Base-by-base conservation (phyloP, 2,888 invertebrate genomes). In the Xanthorhoe spadicearia region DNA sequence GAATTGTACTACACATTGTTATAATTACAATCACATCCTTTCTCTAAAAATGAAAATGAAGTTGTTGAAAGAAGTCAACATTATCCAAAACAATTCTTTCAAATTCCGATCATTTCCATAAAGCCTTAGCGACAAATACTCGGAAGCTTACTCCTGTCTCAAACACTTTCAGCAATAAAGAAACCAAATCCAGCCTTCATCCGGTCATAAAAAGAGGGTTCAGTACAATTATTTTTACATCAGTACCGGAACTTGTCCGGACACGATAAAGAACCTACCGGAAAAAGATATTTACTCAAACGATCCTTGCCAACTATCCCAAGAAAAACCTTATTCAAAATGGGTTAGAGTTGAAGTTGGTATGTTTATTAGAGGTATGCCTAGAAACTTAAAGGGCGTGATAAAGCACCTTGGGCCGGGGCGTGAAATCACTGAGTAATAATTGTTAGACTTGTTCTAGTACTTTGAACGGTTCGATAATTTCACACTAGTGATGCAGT, bases 401-500 rank as follows among this genome's bases (percentile, higher is more conserved):
- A 86, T 88, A 87, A 86, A 87, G 86, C 83, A 87, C 82, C 83
- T 83, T 79, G 77, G 81, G 79, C 79, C 73, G 80, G 83, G 82
- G 85, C 83, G 84, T 81, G 78, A 87, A 88, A 87, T 86, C 86
- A 83, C 83, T 74, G 81, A 80, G 82, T 86, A 86, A 88, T 88
- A 86, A 88, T 88, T 87, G 84, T 83, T 80, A 78, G 79, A 77
- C 81, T 83, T 84, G 84, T 86, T 85, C 80, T 81, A 80, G 81
- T 81, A 84, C 81, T 79, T 74, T 43, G 60, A 64, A 49, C 18
- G 49, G 61, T 61, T 67, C 57, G 69, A 68, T 58, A 69, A 64
- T 53, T 51, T 61, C 19, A 28, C 50, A 28, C 50, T 35, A 70
- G 69, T 62, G 66, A 18, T 66, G 66, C 43, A 6, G 56, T n/a